These are phyloP conservation scores for Acrocephalus kingi DNA, from an alignment of 2,113 vertebrate genomes.

Conservation along the genomic window DNA sequence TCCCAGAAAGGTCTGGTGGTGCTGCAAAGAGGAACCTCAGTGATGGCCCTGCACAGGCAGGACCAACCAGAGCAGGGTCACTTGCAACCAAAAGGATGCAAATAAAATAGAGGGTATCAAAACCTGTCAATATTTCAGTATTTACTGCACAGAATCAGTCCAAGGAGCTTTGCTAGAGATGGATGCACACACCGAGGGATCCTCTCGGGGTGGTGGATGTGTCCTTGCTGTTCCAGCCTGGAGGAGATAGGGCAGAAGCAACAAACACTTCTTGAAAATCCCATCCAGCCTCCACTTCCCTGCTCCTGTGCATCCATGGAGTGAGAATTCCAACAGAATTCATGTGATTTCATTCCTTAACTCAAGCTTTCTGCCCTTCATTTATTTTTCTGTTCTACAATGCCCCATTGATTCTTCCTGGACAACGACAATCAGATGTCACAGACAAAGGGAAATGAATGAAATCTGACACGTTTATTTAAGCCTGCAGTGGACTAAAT, in stretches of 20 bases:
- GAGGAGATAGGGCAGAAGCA: background rate
- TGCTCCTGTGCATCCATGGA: fast-evolving
- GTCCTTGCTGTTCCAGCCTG: background rate
- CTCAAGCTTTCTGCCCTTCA: background rate
- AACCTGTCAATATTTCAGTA: fast-evolving
- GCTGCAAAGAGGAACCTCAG: background rate
- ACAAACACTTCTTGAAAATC: background rate
- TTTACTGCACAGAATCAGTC: background rate
- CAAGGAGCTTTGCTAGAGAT: fast-evolving
- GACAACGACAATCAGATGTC: conserved; percentile 2
- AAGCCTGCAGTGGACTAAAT: conserved; percentile 20
- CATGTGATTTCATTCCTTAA: background rate
- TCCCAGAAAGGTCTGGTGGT: background rate
- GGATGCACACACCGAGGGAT: background rate
- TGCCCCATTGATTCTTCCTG: background rate
- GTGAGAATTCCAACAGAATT: background rate
- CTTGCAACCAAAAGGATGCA: background rate
- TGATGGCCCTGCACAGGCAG: fast-evolving
- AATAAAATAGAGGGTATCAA: fast-evolving
- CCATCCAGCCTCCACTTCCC: background rate
- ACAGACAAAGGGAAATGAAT: conserved; percentile 26
- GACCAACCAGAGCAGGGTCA: background rate
- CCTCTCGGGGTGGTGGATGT: background rate
- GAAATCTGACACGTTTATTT: conserved; percentile 45
- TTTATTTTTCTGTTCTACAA: background rate